Evolutionary conservation across 2,113 vertebrate species (phyloP).

Genomic region (Megaceryle torquata): DNA sequence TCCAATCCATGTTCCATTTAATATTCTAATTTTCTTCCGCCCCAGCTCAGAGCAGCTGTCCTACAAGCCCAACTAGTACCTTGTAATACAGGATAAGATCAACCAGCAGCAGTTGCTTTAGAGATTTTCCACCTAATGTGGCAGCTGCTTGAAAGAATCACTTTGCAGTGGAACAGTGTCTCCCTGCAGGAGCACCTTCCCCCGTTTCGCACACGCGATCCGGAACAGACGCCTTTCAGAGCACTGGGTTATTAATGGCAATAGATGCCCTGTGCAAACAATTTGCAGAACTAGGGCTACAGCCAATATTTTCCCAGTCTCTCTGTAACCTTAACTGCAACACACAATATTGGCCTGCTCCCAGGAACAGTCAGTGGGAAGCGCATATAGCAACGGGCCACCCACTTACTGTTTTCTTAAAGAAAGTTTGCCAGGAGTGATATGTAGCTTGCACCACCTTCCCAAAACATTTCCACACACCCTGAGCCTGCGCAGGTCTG

Average conservation of each 20-base stretch:
- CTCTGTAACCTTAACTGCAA: constrained; percentile 39
- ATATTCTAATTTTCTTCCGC: neutral
- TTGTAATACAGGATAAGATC: neutral
- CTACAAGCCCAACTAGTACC: neutral
- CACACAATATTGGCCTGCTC: constrained; percentile 23
- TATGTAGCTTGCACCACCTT: constrained; percentile 49
- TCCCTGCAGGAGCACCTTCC: neutral
- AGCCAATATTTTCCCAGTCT: constrained; percentile 43
- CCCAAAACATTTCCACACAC: constrained; percentile 37
- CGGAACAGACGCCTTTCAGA: fast-evolving
- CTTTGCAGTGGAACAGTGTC: neutral
- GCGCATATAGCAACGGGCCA: constrained; percentile 24
- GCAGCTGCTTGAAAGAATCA: neutral
- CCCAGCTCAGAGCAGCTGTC: neutral
- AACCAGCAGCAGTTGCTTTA: neutral
- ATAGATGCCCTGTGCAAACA: constrained; percentile 14
- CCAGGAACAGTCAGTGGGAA: constrained; percentile 45
- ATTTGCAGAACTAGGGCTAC: constrained; percentile 1
- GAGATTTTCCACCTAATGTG: neutral
- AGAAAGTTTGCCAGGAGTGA: constrained; percentile 54
- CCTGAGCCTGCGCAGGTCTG: neutral
- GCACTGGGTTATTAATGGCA: neutral
- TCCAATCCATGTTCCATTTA: neutral
- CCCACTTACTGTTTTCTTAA: constrained; percentile 60
- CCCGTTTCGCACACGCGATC: neutral